These are phyloP conservation scores for Rhineura floridana DNA, from an alignment of 2,113 vertebrate species.

Conservation along the genomic window DNA sequence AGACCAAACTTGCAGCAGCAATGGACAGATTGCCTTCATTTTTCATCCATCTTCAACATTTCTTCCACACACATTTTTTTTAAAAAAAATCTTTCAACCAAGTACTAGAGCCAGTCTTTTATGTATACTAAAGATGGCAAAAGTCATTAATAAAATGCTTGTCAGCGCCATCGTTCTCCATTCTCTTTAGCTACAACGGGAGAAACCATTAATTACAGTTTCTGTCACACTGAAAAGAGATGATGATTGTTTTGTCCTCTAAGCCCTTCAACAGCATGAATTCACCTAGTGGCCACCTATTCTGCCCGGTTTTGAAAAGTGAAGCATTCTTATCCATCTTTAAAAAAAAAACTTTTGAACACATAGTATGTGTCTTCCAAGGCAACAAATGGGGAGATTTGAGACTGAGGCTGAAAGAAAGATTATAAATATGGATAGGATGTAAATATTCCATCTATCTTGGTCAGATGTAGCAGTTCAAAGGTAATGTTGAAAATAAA, in stretches of 20 bases:
- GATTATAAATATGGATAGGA: constrained; percentile 85
- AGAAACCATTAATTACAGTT: constrained; percentile 96
- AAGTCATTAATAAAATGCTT: constrained; percentile 96
- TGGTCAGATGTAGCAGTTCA: constrained; percentile 82
- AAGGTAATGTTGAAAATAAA: constrained; percentile 68
- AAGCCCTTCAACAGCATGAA: constrained; percentile 81
- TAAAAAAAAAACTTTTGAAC: constrained; percentile 74
- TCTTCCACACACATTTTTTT: constrained; percentile 68
- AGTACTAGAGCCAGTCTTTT: constrained; percentile 86
- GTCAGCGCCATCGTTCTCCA: constrained; percentile 84
- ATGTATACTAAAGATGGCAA: constrained; percentile 87
- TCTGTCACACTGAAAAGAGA: constrained; percentile 88
- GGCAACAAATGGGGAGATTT: constrained; percentile 81
- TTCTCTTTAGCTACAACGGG: constrained; percentile 85
- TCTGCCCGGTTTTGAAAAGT: constrained; percentile 85
- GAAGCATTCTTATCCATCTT: constrained; percentile 76
- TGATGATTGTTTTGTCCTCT: constrained; percentile 81
- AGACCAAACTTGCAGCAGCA: constrained; percentile 78
- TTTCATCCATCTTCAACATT: constrained; percentile 88
- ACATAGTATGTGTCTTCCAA: constrained; percentile 83
- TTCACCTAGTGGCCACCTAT: constrained; percentile 89
- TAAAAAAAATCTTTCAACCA: constrained; percentile 83
- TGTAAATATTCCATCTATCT: constrained; percentile 84
- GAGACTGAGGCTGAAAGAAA: constrained; percentile 75
- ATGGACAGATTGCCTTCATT: constrained; percentile 89